phyloP scores from a whole-genome alignment of 2,113 vertebrate species.

The Melanerpes aurifrons region DNA sequence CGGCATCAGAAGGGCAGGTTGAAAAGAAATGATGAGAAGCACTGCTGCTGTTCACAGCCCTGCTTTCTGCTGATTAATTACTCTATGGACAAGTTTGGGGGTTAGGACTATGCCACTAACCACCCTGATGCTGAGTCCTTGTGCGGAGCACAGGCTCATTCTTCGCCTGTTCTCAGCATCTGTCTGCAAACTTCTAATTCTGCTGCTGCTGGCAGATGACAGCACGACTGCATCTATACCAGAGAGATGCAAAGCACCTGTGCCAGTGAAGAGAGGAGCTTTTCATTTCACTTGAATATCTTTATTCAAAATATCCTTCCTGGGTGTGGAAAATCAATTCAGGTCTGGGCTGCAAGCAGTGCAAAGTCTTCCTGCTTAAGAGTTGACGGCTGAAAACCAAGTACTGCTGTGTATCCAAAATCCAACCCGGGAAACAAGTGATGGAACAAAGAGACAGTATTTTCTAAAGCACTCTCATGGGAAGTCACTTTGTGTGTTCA shows the following conservation, averaged over 20 bases:
- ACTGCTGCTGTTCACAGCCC: not conserved
- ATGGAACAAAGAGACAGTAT: not conserved
- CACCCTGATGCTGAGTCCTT: not conserved
- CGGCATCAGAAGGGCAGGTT: accelerated
- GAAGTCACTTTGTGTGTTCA: not conserved
- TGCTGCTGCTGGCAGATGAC: not conserved
- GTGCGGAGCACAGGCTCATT: not conserved
- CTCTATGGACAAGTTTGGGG: not conserved
- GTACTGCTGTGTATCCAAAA: not conserved
- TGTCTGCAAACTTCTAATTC: not conserved
- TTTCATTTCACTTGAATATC: not conserved
- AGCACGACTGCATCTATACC: not conserved
- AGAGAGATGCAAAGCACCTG: not conserved
- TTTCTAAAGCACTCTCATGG: not conserved
- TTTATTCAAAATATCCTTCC: not conserved
- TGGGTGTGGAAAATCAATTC: not conserved
- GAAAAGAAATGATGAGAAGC: not conserved
- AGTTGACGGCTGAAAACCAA: not conserved
- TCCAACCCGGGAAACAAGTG: not conserved
- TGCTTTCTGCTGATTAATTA: not conserved
- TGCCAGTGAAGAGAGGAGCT: not conserved
- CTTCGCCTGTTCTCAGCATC: not conserved
- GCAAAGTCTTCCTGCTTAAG: not conserved
- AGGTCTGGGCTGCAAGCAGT: not conserved
- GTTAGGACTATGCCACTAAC: not conserved